These are phyloP conservation scores for Micoletzkya japonica DNA, from an alignment of 2,888 invertebrate species.

Conservation along the genomic window DNA sequence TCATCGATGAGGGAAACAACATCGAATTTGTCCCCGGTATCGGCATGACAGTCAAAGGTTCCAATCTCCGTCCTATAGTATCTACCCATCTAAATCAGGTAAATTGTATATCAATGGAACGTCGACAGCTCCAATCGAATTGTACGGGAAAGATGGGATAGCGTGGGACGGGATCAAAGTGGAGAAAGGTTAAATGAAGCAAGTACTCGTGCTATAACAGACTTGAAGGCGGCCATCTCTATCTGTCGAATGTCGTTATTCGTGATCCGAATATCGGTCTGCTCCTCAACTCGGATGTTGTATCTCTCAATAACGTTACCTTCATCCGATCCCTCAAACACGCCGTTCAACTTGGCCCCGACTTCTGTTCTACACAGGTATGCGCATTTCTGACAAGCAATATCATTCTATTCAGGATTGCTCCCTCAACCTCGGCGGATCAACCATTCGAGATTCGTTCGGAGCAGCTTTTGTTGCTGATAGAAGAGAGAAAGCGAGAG, in stretches of 20 bases:
- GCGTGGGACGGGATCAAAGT: slow-evolving; percentile 15
- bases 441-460: slow-evolving; percentile 22
- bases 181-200: slow-evolving; percentile 11
- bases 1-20: slow-evolving; percentile 1
- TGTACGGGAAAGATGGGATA: slow-evolving; percentile 20
- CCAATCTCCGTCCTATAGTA: background rate
- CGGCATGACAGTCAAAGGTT: slow-evolving; percentile 7
- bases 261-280: slow-evolving; percentile 6
- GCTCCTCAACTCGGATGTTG: slow-evolving; percentile 14
- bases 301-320: slow-evolving; percentile 20
- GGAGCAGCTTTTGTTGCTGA: slow-evolving; percentile 1
- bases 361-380: slow-evolving; percentile 7
- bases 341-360: background rate
- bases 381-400: background rate
- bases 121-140: slow-evolving; percentile 7
- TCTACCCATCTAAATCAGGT: background rate
- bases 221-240: slow-evolving; percentile 21
- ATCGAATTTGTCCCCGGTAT: background rate
- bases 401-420: background rate
- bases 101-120: slow-evolving; percentile 28
- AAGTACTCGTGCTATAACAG: background rate
- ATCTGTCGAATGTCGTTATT: slow-evolving; percentile 22
- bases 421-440: slow-evolving; percentile 16
- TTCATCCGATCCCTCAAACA: slow-evolving; percentile 16
- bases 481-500: background rate